Conservation (phyloP, 2,113 vertebrate species). For the Prionailurus viverrinus region DNA sequence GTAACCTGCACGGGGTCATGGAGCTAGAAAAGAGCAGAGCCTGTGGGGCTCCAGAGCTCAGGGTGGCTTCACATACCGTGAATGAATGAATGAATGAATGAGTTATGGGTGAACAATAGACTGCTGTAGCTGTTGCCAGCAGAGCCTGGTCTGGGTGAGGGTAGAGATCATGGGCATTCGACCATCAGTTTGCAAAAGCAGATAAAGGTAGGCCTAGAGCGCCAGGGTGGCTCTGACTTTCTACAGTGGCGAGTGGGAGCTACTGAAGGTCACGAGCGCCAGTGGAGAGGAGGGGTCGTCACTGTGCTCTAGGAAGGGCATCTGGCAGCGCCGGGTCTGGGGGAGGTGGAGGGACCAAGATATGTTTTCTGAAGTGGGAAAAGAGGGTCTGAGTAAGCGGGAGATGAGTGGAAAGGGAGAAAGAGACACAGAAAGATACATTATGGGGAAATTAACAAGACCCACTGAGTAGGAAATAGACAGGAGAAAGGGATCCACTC, state of each 20-base stretch:
- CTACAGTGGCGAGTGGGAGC: not conserved
- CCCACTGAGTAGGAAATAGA: not conserved
- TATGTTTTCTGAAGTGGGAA: not conserved
- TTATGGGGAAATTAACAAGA: not conserved
- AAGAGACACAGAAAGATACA: not conserved
- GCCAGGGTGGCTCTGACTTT: not conserved
- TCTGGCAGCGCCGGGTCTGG: not conserved
- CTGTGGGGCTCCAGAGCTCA: not conserved
- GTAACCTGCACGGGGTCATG: not conserved
- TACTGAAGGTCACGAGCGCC: not conserved
- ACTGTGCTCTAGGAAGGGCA: not conserved
- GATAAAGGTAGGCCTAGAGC: no score
- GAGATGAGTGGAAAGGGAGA: not conserved
- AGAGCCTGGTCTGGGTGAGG: not conserved
- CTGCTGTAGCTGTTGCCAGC: accelerated
- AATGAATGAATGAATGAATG: not conserved
- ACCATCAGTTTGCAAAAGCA: not conserved
- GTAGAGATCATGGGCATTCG: no score
- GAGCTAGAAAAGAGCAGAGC: not conserved
- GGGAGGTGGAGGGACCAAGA: not conserved
- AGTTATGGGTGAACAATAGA: accelerated
- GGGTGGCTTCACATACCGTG: not conserved
- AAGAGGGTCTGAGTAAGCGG: not conserved
- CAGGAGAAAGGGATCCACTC: not conserved
- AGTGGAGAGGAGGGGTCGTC: not conserved